Evolutionary conservation across 92 coral and sea anemone genomes (phyloP).

Genomic region (Umimayanthus kanabou): DNA sequence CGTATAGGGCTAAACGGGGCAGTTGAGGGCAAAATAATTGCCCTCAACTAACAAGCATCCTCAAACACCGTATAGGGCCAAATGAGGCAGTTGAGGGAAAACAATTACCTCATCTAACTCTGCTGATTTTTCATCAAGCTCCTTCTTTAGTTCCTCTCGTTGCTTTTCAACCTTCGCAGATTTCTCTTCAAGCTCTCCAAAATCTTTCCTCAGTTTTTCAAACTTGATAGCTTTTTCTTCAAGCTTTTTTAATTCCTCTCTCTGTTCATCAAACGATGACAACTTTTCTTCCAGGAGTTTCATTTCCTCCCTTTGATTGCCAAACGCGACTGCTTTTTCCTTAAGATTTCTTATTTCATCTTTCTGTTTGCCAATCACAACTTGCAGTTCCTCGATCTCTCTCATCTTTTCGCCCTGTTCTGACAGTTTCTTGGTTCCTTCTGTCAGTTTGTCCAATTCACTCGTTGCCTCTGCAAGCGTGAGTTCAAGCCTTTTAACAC

Average conservation of each 20-base stretch:
- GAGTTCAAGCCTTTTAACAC: constrained; percentile 77
- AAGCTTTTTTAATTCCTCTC: constrained; percentile 39
- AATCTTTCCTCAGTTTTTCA: constrained; percentile 16
- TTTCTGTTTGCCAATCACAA: constrained; percentile 57
- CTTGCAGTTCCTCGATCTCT: constrained; percentile 52
- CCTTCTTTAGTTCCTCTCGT: constrained; percentile 22
- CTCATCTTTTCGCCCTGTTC: constrained; percentile 23
- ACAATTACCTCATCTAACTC: constrained; percentile 21
- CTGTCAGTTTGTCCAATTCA: constrained; percentile 55
- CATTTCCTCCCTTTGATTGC: constrained; percentile 37
- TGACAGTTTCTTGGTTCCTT: constrained; percentile 44
- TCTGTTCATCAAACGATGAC: constrained; percentile 35
- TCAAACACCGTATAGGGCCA: background rate
- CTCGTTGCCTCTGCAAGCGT: constrained; percentile 56
- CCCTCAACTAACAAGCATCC: background rate
- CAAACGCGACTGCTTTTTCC: constrained; percentile 41
- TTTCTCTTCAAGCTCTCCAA: constrained; percentile 19
- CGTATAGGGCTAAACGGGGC: no score
- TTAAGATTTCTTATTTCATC: constrained; percentile 56
- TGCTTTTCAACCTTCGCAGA: constrained; percentile 15
- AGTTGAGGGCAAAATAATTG: no score
- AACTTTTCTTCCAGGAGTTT: constrained; percentile 45
- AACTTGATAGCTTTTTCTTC: constrained; percentile 24
- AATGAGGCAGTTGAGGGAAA: no score
- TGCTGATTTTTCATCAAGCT: constrained; percentile 40